Conservation (phyloP, 2,797 vertebrate genomes). For the Yasuhikotakia modesta region DNA sequence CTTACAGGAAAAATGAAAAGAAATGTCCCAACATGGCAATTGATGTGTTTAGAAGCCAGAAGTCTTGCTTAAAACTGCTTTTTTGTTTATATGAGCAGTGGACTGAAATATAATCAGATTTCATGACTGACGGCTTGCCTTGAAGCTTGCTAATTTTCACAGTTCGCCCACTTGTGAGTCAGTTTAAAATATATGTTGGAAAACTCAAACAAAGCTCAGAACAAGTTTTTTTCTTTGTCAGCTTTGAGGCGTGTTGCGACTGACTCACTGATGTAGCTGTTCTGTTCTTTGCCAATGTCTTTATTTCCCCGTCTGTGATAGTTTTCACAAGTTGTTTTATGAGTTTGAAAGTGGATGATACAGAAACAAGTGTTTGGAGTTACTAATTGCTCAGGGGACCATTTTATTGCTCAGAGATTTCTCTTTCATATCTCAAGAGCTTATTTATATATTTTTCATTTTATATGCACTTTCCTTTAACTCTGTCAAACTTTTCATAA, state of each 20-base stretch:
- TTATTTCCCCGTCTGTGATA: background rate
- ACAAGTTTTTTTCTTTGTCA: background rate
- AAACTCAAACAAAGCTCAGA: constrained; percentile 27
- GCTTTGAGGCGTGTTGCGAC: background rate
- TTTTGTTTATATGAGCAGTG: constrained; percentile 1
- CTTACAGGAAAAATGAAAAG: no score
- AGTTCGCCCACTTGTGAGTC: constrained; percentile 35
- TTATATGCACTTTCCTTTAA: no score
- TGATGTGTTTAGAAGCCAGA: background rate
- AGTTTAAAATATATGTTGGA: constrained; percentile 4
- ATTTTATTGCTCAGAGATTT: background rate
- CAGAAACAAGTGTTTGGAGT: background rate
- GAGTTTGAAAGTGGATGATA: constrained; percentile 1
- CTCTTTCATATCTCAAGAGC: background rate
- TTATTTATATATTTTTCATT: background rate
- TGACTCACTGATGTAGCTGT: constrained; percentile 6
- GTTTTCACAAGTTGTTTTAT: background rate
- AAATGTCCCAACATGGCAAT: background rate
- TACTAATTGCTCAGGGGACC: background rate
- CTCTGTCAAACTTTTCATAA: background rate
- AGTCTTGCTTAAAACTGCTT: background rate
- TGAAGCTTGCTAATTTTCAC: constrained; percentile 22
- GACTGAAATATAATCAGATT: constrained; percentile 12
- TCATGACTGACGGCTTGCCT: constrained; percentile 22
- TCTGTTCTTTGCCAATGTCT: background rate